These are phyloP conservation scores for Virgularia gustaviana DNA, from an alignment of 92 coral and sea anemone species.

Conservation along the genomic window DNA sequence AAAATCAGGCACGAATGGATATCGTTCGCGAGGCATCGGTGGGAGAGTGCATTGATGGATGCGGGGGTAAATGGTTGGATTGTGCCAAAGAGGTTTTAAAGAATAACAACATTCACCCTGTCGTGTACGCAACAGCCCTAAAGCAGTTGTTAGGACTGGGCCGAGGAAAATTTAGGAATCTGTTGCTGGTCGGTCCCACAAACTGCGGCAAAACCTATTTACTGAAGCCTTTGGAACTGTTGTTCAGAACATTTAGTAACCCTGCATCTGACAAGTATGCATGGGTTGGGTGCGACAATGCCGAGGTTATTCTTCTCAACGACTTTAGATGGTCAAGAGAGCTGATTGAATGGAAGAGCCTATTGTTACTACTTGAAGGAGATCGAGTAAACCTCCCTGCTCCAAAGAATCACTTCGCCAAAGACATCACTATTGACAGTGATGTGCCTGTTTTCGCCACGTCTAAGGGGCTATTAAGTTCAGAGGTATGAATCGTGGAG, in stretches of 20 bases:
- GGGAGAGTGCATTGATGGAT: not conserved
- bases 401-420: conserved; percentile 43
- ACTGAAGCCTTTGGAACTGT: conserved; percentile 16
- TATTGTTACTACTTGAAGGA: conserved; percentile 45
- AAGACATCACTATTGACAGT: conserved; percentile 28
- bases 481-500: not conserved
- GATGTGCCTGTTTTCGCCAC: conserved; percentile 58
- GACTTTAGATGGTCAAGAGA: conserved; percentile 44
- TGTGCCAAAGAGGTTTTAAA: conserved; percentile 44
- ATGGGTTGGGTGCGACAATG: conserved; percentile 48
- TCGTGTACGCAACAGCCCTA: conserved; percentile 18
- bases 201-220: too few relatives aligned
- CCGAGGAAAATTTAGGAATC: too few relatives aligned
- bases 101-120: conserved; percentile 26
- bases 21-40: not conserved
- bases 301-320: conserved; percentile 39
- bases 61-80: conserved; percentile 29
- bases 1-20: too few relatives aligned
- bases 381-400: conserved; percentile 38
- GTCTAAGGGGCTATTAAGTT: conserved; percentile 3
- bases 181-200: too few relatives aligned
- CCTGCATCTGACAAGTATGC: conserved; percentile 45
- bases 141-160: conserved; percentile 27
- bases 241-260: conserved; percentile 27
- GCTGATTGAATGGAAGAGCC: conserved; percentile 41